phyloP scores from a whole-genome alignment of 2,888 invertebrate genomes.

The Parnassius apollo region DNA sequence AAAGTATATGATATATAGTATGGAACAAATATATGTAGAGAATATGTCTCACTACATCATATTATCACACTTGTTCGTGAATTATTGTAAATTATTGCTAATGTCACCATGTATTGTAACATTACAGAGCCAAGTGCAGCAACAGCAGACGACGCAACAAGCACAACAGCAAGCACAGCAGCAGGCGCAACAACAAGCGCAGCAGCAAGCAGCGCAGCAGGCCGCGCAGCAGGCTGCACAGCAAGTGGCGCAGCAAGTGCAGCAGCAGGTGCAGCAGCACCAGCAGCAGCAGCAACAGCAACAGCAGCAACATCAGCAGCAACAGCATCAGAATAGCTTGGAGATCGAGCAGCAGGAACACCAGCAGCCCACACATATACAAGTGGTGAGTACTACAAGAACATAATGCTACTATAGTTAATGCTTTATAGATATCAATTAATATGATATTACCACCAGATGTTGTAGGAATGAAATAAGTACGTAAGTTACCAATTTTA shows the following conservation, averaged over 20 bases:
- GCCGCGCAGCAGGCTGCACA: constrained; percentile 55
- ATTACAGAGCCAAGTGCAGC: background rate
- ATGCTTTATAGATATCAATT: too few species aligned
- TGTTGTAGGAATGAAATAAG: too few species aligned
- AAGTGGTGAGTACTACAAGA: constrained; percentile 58
- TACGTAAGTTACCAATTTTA: too few species aligned
- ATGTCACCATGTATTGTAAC: too few species aligned
- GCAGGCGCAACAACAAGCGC: constrained; percentile 42
- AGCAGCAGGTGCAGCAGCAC: constrained; percentile 54
- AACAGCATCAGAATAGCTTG: constrained; percentile 65
- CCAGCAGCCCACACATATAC: constrained; percentile 74
- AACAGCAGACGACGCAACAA: too few species aligned
- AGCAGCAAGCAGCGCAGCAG: constrained; percentile 54
- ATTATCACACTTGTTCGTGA: too few species aligned
- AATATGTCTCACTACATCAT: too few species aligned
- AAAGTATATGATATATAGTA: too few species aligned
- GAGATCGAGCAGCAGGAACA: constrained; percentile 69
- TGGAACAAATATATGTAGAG: too few species aligned
- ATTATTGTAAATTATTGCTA: too few species aligned
- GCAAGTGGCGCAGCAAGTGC: constrained; percentile 48
- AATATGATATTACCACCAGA: too few species aligned
- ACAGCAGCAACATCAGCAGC: constrained; percentile 43
- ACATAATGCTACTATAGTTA: too few species aligned
- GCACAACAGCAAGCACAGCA: constrained; percentile 40
- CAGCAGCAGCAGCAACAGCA: constrained; percentile 56